Conservation (phyloP, 2,113 vertebrate genomes). For the Xenotilapia caudafasciata region DNA sequence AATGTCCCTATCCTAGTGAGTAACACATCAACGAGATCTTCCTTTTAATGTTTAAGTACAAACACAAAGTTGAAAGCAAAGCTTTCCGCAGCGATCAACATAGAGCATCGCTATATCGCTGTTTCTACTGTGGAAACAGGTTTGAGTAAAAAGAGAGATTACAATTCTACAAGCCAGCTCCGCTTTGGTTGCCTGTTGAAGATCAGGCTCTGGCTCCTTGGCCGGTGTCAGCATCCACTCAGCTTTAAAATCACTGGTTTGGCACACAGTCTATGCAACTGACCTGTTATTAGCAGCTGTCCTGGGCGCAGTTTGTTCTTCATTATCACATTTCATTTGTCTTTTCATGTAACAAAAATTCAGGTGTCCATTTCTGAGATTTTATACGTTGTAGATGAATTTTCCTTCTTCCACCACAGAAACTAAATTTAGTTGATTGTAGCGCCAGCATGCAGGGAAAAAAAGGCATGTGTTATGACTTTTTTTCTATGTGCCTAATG, state of each 20-base stretch:
- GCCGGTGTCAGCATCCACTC: not conserved
- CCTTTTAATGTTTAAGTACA: not conserved
- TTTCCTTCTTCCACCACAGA: fast-evolving
- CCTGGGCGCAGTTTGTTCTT: not conserved
- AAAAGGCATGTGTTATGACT: not conserved
- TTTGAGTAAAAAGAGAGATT: not conserved
- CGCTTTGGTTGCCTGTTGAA: not conserved
- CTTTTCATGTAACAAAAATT: not conserved
- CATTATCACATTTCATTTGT: not conserved
- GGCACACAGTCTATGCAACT: not conserved
- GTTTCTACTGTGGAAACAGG: not conserved
- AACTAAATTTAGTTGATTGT: not conserved
- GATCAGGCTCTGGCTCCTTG: not conserved
- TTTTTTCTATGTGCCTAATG: not conserved
- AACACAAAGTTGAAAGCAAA: not conserved
- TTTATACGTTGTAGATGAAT: fast-evolving
- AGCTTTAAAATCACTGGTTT: not conserved
- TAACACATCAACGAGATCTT: not conserved
- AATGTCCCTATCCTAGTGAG: not conserved
- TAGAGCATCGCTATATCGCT: not conserved
- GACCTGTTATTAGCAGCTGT: not conserved
- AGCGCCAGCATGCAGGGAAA: not conserved
- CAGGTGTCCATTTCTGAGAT: not conserved
- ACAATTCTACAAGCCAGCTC: not conserved
- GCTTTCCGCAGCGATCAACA: not conserved